These are phyloP conservation scores for Agraylea sexmaculata DNA, from an alignment of 1,140 invertebrate species.

Conservation along the genomic window DNA sequence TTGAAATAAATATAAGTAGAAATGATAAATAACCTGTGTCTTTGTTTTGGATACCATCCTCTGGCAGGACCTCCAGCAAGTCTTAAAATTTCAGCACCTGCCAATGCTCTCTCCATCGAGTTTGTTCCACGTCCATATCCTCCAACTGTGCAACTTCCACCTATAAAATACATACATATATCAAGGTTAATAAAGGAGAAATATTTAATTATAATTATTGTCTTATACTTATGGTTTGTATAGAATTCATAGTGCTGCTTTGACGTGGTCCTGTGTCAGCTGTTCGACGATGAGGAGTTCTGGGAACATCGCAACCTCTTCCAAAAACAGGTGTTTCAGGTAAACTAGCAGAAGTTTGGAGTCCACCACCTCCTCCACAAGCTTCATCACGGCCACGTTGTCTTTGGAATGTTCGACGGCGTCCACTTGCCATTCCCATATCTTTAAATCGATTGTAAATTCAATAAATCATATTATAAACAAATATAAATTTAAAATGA, in stretches of 20 bases:
- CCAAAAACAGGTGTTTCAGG: constrained; percentile 76
- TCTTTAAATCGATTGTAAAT: constrained; percentile 22
- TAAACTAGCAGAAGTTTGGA: constrained; percentile 69
- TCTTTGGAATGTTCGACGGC: constrained; percentile 38
- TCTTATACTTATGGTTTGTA: constrained; percentile 39
- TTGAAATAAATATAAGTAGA: constrained; percentile 20
- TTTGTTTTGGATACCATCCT: constrained; percentile 71
- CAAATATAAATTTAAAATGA: no score
- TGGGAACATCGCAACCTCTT: constrained; percentile 62
- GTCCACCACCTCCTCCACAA: constrained; percentile 40
- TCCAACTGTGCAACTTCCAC: constrained; percentile 38
- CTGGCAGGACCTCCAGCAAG: constrained; percentile 65
- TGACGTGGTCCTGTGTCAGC: constrained; percentile 46
- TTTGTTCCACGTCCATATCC: constrained; percentile 53
- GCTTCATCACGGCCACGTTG: constrained; percentile 30
- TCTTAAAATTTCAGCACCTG: constrained; percentile 62
- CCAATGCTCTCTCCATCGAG: constrained; percentile 48
- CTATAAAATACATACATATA: constrained; percentile 20
- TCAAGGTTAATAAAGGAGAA: neutral
- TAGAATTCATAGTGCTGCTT: constrained; percentile 47
- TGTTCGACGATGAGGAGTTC: constrained; percentile 53
- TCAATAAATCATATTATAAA: no score
- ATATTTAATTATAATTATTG: neutral
- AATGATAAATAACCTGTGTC: constrained; percentile 39
- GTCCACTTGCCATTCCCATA: constrained; percentile 34